A percentile compares a stretch with the other conserved stretches of the same genome.
Evolutionary conservation across 2,113 vertebrate species (phyloP).

Genomic region (Dipodomys stephensi): DNA sequence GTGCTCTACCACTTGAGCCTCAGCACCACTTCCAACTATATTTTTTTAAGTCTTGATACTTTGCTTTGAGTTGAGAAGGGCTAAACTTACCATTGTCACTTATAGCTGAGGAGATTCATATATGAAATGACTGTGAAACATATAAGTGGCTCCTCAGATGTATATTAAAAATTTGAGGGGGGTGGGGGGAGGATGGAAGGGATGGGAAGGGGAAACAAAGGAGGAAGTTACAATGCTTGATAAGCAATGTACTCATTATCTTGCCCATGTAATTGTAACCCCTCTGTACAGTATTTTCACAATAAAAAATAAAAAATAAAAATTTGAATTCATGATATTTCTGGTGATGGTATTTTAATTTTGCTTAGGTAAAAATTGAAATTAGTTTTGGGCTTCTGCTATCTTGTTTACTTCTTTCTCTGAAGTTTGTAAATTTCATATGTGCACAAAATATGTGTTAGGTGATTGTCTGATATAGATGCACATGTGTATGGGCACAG

Average conservation of each 20-base stretch:
- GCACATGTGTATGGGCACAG: not conserved
- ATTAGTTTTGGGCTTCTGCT: not conserved
- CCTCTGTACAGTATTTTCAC: no score
- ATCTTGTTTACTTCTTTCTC: not conserved
- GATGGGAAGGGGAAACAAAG: no score
- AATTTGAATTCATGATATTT: conserved; percentile 3
- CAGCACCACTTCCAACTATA: no score
- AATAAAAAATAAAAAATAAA: no score
- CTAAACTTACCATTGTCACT: not conserved
- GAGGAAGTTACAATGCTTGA: no score
- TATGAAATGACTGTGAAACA: not conserved
- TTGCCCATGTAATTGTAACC: no score
- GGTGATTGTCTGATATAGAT: not conserved
- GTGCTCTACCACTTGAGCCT: no score
- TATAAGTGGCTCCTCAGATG: not conserved
- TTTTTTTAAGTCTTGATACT: no score
- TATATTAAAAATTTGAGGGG: not conserved
- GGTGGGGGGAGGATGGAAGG: no score
- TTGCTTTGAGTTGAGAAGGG: not conserved
- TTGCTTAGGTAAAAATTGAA: conserved; percentile 5
- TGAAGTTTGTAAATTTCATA: not conserved
- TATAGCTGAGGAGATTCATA: not conserved
- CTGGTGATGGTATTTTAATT: conserved; percentile 2
- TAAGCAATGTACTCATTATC: no score
- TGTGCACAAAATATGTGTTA: not conserved